A percentile compares a stretch with the other conserved stretches of the same genome.
phyloP scores from a whole-genome alignment of 1,140 invertebrate genomes.

The Neotoxoptera formosana region DNA sequence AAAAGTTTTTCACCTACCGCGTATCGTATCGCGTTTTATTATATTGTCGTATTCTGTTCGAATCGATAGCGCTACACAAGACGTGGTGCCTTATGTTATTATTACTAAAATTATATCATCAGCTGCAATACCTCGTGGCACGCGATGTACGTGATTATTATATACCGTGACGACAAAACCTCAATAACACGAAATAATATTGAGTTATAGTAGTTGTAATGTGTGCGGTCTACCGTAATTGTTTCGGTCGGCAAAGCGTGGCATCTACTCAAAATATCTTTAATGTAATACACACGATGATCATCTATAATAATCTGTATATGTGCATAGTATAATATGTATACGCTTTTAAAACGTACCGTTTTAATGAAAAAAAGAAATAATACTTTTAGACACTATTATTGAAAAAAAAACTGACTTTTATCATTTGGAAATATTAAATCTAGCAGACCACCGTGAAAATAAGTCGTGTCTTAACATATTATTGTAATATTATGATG shows the following conservation, averaged over 20 bases:
- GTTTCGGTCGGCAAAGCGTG: background rate
- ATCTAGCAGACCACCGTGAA: too few species aligned
- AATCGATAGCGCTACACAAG: background rate
- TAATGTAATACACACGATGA: background rate
- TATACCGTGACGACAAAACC: slow-evolving; percentile 6
- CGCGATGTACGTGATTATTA: background rate
- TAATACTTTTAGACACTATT: too few species aligned
- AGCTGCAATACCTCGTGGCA: background rate
- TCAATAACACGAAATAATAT: background rate
- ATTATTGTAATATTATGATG: too few species aligned
- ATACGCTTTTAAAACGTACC: background rate
- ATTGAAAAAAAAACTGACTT: too few species aligned
- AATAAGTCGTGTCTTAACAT: too few species aligned
- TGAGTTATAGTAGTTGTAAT: background rate
- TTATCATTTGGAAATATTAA: too few species aligned
- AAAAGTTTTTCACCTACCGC: background rate
- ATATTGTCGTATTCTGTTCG: background rate
- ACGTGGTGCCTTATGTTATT: background rate
- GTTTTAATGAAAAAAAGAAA: too few species aligned
- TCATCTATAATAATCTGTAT: too few species aligned
- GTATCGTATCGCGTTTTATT: background rate
- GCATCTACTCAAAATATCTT: background rate
- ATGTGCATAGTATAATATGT: too few species aligned
- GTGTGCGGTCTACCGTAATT: background rate
- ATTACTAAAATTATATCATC: background rate